Evolutionary conservation across 2,888 invertebrate species (phyloP), one percentile per base, ranked within the genome.

Genomic region (Carterocephalus palaemon): DNA sequence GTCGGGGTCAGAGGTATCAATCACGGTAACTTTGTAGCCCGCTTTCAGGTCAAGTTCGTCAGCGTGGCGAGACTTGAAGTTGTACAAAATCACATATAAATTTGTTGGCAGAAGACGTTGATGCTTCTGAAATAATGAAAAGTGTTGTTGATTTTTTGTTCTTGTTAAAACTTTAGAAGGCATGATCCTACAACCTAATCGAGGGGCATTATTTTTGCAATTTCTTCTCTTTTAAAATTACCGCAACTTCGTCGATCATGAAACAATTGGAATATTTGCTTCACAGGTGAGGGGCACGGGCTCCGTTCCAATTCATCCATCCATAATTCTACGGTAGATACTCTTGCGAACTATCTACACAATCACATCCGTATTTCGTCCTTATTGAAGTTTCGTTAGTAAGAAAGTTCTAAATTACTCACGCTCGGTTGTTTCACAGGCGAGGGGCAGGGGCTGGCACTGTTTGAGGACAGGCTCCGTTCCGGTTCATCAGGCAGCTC

Each of bases 1-100:
- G 69, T 97, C 97, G 6, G 95, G 94, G 78, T 98, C 97, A 0
- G 96, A 92, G 31, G 95, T 96, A 72, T 98, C 98, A 56, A 96
- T 95, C 46, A 97, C 96, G 6, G 95, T 96, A 40, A 98, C 94
- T 67, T 90, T 90, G 81, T 95, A 95, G 2, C 96, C 96, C 12
- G 96, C 95, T 87, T 96, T 97, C 20, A 98, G 88, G 71, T 98
- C 97, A 61, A 98, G 84, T 73, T 98, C 98, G 72, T 97, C 98
- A 42, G 94, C 93, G 78, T 97, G 97, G 46, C 97, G 91, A 0
- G 96, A 95, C 68, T 96, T 95, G 80, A 98, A 98, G 85, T 97
- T 96, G 88, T 97, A 98, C 28, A 98, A 88, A 34, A 97, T 95
- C 48, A 98, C 97, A 83, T 97, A 98, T 20, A 97, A 88, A 72